Percentiles rank a stretch among this genome's conserved stretches.
phyloP scores from a whole-genome alignment of 2,888 invertebrate genomes.

The Spodoptera exigua region DNA sequence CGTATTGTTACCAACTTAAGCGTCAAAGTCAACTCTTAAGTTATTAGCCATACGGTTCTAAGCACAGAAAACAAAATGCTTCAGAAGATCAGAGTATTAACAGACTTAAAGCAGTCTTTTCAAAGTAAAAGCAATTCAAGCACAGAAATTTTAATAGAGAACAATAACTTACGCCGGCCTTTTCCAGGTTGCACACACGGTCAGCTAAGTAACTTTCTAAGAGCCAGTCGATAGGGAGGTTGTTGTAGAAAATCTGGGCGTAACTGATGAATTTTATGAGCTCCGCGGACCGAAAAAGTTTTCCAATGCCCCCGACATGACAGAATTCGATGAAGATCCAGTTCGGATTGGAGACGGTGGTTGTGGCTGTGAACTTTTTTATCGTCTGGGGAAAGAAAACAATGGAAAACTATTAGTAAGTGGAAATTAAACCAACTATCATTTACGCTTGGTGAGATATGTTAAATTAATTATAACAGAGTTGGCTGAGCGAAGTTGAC shows the following conservation, averaged over 20 bases:
- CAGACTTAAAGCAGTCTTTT: too few species aligned
- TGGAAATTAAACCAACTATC: neutral
- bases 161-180: constrained; percentile 90
- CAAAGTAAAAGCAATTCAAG: too few species aligned
- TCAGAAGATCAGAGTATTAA: too few species aligned
- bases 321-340: constrained; percentile 99
- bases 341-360: constrained; percentile 85
- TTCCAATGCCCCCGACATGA: constrained; percentile 98
- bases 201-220: constrained; percentile 96
- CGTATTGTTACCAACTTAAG: too few species aligned
- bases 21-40: too few species aligned
- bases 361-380: constrained; percentile 65
- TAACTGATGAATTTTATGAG: constrained; percentile 96
- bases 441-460: too few species aligned
- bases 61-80: too few species aligned
- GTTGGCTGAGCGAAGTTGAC: too few species aligned
- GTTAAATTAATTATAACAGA: too few species aligned
- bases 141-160: too few species aligned
- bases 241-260: constrained; percentile 98
- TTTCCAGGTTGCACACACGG: constrained; percentile 95
- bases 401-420: neutral
- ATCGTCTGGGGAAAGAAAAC: constrained; percentile 70
- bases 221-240: constrained; percentile 99
- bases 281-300: constrained; percentile 96
- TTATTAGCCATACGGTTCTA: too few species aligned